phyloP scores from a whole-genome alignment of 2,888 invertebrate genomes.

The Cheilosia vulpina region DNA sequence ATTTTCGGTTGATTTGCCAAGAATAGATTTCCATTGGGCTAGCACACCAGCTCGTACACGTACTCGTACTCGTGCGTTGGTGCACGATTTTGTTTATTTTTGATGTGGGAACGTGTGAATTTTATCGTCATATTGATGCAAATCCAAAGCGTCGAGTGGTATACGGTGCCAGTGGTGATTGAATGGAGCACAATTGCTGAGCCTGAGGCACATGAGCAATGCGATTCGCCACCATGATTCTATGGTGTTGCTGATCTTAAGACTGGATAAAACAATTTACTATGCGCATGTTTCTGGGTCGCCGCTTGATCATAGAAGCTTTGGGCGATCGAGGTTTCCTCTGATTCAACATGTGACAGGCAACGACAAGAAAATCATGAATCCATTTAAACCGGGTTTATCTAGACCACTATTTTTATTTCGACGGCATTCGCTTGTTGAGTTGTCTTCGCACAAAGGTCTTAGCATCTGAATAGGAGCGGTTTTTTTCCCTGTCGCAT shows the following conservation, averaged over 20 bases:
- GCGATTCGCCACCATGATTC: constrained; percentile 25
- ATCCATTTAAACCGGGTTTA: constrained; percentile 29
- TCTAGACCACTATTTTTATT: neutral
- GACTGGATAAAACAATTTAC: constrained; percentile 45
- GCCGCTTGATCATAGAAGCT: constrained; percentile 25
- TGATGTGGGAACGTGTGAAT: constrained; percentile 44
- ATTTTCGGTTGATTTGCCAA: constrained; percentile 5
- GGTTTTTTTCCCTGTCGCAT: too few relatives aligned
- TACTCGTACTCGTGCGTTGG: neutral
- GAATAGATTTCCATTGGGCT: constrained; percentile 32
- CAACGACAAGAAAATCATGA: constrained; percentile 7
- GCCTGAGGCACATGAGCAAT: constrained; percentile 10
- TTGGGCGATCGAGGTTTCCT: constrained; percentile 6
- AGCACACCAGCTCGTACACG: too few relatives aligned
- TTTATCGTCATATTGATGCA: constrained; percentile 48
- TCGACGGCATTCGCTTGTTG: too few relatives aligned
- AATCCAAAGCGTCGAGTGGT: constrained; percentile 6
- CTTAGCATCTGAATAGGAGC: too few relatives aligned
- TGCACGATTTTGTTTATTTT: constrained; percentile 30
- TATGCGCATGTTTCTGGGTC: constrained; percentile 42
- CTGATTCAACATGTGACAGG: constrained; percentile 11
- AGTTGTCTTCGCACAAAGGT: too few relatives aligned
- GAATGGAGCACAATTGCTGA: constrained; percentile 14
- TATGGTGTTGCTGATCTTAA: constrained; percentile 8
- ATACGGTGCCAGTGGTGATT: neutral